Evolutionary conservation across 2,888 invertebrate genomes (phyloP).

Genomic region (Sarcophaga variegata): DNA sequence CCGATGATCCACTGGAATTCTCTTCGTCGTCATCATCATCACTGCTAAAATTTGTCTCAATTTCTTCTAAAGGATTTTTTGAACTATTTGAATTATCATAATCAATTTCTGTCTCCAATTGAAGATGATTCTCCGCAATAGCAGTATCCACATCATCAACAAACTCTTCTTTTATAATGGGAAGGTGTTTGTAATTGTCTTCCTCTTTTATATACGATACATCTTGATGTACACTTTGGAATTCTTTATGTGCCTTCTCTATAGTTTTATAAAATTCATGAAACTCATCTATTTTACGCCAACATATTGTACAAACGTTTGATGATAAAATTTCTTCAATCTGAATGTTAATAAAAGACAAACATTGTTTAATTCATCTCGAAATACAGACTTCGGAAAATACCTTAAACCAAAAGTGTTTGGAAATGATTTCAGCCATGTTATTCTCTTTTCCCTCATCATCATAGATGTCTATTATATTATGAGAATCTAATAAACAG

Average conservation of each 20-base stretch:
- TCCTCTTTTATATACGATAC: constrained; percentile 39
- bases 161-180: constrained; percentile 53
- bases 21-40: background rate
- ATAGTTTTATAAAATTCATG: constrained; percentile 78
- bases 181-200: background rate
- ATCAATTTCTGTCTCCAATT: constrained; percentile 50
- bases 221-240: constrained; percentile 11
- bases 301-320: constrained; percentile 78
- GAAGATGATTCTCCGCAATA: constrained; percentile 38
- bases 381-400: background rate
- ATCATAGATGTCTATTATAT: constrained; percentile 77
- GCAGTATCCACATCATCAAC: constrained; percentile 23
- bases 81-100: constrained; percentile 3
- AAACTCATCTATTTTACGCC: constrained; percentile 78
- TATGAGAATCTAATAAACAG: constrained; percentile 76
- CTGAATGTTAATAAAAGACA: constrained; percentile 71
- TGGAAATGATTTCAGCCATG: constrained; percentile 76
- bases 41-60: background rate
- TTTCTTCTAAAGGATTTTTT: constrained; percentile 55
- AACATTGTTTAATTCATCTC: background rate
- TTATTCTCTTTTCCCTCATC: constrained; percentile 73
- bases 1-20: background rate
- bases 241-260: constrained; percentile 75
- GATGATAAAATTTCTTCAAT: constrained; percentile 77
- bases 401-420: constrained; percentile 81